Evolutionary conservation across 2,888 invertebrate species (phyloP).

Genomic region (Zelleria hepariella): DNA sequence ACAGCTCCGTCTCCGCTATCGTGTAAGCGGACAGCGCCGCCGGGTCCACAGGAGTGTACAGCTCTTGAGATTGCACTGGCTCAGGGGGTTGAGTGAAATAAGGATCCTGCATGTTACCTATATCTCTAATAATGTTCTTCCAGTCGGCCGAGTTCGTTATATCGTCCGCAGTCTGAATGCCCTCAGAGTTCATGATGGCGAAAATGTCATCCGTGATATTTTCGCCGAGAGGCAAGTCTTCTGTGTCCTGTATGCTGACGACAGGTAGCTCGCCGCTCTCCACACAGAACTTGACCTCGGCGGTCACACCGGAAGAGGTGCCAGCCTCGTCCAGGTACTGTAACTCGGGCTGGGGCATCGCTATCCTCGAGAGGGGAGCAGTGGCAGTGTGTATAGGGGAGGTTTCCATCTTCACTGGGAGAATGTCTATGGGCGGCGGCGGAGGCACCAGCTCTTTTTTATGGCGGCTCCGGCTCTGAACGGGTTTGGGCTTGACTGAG

Average conservation of each 20-base stretch:
- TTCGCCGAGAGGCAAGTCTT: constrained; percentile 60
- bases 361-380: constrained; percentile 54
- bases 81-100: constrained; percentile 53
- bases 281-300: constrained; percentile 59
- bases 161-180: constrained; percentile 64
- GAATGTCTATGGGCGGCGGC: constrained; percentile 43
- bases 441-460: constrained; percentile 53
- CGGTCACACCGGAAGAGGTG: constrained; percentile 39
- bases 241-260: constrained; percentile 66
- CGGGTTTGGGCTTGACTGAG: constrained; percentile 37
- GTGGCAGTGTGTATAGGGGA: constrained; percentile 48
- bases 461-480: constrained; percentile 45
- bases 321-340: constrained; percentile 51
- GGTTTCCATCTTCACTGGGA: constrained; percentile 48
- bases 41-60: constrained; percentile 40
- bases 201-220: constrained; percentile 65
- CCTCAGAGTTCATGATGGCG: constrained; percentile 66
- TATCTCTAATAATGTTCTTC: constrained; percentile 66
- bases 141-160: constrained; percentile 61
- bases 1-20: constrained; percentile 44
- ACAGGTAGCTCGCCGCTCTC: constrained; percentile 63
- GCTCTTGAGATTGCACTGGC: constrained; percentile 38
- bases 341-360: constrained; percentile 49
- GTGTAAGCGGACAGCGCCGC: constrained; percentile 35
- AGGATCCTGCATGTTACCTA: constrained; percentile 62